phyloP scores from a whole-genome alignment of 1,140 invertebrate species.

The Cotesia typhae region DNA sequence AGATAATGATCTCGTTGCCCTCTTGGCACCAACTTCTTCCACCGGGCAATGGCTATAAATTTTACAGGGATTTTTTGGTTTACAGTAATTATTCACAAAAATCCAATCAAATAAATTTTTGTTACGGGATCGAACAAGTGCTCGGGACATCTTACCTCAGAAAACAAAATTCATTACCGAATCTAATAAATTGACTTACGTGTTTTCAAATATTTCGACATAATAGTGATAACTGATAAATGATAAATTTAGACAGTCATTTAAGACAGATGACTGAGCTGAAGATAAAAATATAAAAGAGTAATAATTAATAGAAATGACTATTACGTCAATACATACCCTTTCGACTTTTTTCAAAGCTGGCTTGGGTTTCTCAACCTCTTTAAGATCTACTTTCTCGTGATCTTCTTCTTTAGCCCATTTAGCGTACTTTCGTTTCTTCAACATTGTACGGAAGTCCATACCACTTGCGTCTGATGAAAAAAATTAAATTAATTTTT shows the following conservation, averaged over 20 bases:
- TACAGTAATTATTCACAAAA: not conserved
- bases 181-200: not conserved
- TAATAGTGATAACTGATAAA: no score
- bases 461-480: conserved; percentile 73
- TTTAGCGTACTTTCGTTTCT: conserved; percentile 95
- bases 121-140: no score
- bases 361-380: conserved; percentile 85
- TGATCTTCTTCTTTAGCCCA: conserved; percentile 91
- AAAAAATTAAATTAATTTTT: conserved; percentile 7
- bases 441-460: conserved; percentile 98
- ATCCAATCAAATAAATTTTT: not conserved
- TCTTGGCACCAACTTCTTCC: conserved; percentile 61
- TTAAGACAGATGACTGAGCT: not conserved
- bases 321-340: conserved; percentile 69
- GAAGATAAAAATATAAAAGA: conserved; percentile 9
- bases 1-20: conserved; percentile 63
- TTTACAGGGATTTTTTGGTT: conserved; percentile 18
- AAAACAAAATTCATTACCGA: no score
- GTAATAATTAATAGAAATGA: not conserved
- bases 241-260: no score
- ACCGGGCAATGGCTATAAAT: conserved; percentile 48
- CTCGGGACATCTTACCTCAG: no score
- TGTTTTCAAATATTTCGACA: not conserved
- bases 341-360: conserved; percentile 90
- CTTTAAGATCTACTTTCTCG: conserved; percentile 93